Percentiles rank a stretch among this genome's conserved stretches.
phyloP scores from a whole-genome alignment of 2,888 invertebrate genomes.

The Glyphotaelius pellucidus region DNA sequence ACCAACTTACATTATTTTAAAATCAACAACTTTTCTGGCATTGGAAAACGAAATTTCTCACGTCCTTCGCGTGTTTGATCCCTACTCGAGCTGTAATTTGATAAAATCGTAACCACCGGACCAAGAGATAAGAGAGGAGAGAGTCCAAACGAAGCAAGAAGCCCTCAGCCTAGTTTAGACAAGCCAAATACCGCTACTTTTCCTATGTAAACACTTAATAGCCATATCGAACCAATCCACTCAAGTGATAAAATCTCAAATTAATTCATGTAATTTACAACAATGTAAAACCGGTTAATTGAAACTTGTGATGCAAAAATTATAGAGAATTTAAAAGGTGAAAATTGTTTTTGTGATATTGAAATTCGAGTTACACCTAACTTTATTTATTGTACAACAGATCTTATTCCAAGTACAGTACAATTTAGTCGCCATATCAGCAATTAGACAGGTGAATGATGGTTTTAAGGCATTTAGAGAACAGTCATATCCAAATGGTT shows the following conservation, averaged over 20 bases:
- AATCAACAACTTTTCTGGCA: not conserved
- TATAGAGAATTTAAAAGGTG: not conserved
- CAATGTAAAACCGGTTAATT: not conserved
- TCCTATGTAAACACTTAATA: not conserved
- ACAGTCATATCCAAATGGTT: too few species aligned
- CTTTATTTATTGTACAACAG: too few species aligned
- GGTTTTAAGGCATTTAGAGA: too few species aligned
- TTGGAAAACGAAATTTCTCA: not conserved
- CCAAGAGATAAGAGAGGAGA: conserved; percentile 5
- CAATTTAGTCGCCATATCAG: too few species aligned
- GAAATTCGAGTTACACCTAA: too few species aligned
- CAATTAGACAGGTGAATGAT: too few species aligned
- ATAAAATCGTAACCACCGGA: not conserved
- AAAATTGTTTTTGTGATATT: not conserved
- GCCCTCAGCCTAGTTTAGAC: not conserved
- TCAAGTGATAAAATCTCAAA: conserved; percentile 9
- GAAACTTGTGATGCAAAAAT: not conserved
- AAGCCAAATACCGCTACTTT: not conserved
- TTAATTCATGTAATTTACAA: not conserved
- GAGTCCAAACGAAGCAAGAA: not conserved
- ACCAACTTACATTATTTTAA: not conserved
- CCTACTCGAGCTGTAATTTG: not conserved
- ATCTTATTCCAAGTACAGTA: too few species aligned
- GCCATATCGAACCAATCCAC: conserved; percentile 13
- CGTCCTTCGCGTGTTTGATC: not conserved